These are phyloP conservation scores for Penaeus chinensis DNA, from an alignment of 1,140 invertebrate genomes.

Conservation along the genomic window DNA sequence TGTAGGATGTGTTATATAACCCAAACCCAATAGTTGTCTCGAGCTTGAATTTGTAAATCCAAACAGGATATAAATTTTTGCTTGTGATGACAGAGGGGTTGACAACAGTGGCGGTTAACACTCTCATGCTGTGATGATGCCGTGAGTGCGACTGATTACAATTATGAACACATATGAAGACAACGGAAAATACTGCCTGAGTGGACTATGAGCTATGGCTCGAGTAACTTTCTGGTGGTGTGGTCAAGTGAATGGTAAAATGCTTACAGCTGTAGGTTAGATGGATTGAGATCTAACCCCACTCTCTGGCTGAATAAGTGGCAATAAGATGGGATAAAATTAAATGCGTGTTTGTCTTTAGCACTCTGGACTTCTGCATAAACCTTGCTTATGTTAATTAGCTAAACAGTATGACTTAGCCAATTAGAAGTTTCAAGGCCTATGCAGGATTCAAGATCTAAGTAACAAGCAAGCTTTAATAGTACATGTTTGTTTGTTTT, in stretches of 20 bases:
- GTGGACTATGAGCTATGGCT: slow-evolving; percentile 52
- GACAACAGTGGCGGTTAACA: slow-evolving; percentile 39
- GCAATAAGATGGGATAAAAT: slow-evolving; percentile 1
- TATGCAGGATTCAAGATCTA: too few species aligned
- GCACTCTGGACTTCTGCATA: too few species aligned
- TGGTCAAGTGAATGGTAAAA: slow-evolving; percentile 50
- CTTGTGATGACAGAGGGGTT: slow-evolving; percentile 35
- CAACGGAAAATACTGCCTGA: slow-evolving; percentile 63
- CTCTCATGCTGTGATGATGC: slow-evolving; percentile 60
- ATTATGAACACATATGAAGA: slow-evolving; percentile 66
- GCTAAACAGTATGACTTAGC: too few species aligned
- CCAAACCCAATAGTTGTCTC: slow-evolving; percentile 19
- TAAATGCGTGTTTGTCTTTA: too few species aligned
- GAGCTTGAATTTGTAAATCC: slow-evolving; percentile 31
- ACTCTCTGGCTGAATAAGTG: not conserved
- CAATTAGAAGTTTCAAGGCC: too few species aligned
- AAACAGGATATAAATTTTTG: slow-evolving; percentile 35
- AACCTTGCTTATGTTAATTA: too few species aligned
- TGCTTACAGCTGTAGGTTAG: slow-evolving; percentile 45
- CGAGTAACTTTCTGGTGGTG: slow-evolving; percentile 58
- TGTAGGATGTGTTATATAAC: not conserved
- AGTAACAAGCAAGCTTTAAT: too few species aligned
- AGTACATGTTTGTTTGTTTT: too few species aligned
- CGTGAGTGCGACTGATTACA: slow-evolving; percentile 53
- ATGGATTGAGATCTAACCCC: slow-evolving; percentile 44